phyloP scores from a whole-genome alignment of 2,888 invertebrate genomes.

The Thumatha senex region DNA sequence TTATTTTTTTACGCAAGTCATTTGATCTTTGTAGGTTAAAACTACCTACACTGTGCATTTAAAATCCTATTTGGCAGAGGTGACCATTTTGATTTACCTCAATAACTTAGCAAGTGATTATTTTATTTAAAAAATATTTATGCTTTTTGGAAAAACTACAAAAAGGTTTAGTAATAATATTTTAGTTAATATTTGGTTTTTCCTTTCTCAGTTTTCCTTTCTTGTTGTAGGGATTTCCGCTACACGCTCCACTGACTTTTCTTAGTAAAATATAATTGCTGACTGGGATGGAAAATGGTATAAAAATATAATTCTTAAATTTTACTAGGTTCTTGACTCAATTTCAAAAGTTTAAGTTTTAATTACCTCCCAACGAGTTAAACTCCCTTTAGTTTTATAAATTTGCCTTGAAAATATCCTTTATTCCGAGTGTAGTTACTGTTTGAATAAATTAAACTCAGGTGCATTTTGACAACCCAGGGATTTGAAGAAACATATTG shows the following conservation, averaged over 20 bases:
- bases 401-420: too few species aligned
- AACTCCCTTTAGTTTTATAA: too few species aligned
- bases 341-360: too few species aligned
- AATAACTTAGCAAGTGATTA: slow-evolving; percentile 10
- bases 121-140: slow-evolving; percentile 14
- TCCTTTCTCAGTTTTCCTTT: slow-evolving; percentile 29
- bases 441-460: too few species aligned
- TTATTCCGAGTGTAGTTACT: too few species aligned
- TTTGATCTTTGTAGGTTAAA: slow-evolving; percentile 9
- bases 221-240: slow-evolving; percentile 36
- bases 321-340: too few species aligned
- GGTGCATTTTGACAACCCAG: too few species aligned
- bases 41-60: slow-evolving; percentile 22
- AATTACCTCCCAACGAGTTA: too few species aligned
- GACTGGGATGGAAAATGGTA: slow-evolving; percentile 7
- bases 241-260: slow-evolving; percentile 48
- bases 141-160: slow-evolving; percentile 3
- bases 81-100: slow-evolving; percentile 10
- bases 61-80: slow-evolving; percentile 6
- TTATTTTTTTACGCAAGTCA: too few species aligned
- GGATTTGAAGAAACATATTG: too few species aligned
- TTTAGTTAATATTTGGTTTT: slow-evolving; percentile 3
- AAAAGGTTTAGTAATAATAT: slow-evolving; percentile 9
- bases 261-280: slow-evolving; percentile 39
- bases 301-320: too few species aligned